Evolutionary conservation across 2,888 invertebrate species (phyloP).

Genomic region (Melieria crassipennis): DNA sequence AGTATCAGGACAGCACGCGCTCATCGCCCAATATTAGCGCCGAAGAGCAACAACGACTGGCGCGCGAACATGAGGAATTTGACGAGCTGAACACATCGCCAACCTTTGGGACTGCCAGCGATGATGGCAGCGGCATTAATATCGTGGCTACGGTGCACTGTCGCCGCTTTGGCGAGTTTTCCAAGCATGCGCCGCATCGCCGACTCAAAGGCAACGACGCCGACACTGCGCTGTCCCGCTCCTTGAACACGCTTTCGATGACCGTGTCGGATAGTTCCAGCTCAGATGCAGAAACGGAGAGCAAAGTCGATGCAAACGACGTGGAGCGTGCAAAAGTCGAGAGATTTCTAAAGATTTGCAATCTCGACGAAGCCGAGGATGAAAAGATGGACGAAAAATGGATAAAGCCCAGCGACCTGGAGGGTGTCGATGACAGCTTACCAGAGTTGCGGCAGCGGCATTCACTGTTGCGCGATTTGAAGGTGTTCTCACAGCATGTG

Average conservation of each 20-base stretch:
- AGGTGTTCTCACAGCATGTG: conserved; percentile 52
- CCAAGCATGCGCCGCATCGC: conserved; percentile 21
- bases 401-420: conserved; percentile 60
- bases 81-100: not conserved
- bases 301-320: conserved; percentile 11
- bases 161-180: conserved; percentile 20
- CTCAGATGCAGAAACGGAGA: conserved; percentile 18
- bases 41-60: conserved; percentile 35
- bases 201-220: conserved; percentile 2
- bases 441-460: conserved; percentile 48
- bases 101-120: not conserved
- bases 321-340: conserved; percentile 29
- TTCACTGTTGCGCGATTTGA: conserved; percentile 57
- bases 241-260: conserved; percentile 28
- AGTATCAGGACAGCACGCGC: conserved; percentile 51
- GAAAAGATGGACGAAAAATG: conserved; percentile 51
- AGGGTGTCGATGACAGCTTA: conserved; percentile 57
- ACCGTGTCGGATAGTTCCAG: conserved; percentile 26
- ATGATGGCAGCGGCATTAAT: conserved; percentile 21
- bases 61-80: conserved; percentile 7
- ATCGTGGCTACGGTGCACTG: not conserved
- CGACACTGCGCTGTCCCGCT: not conserved
- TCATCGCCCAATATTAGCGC: conserved; percentile 53
- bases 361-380: conserved; percentile 40
- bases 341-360: conserved; percentile 32